phyloP scores from a whole-genome alignment of 1,140 invertebrate genomes.

The Scaptodrosophila lebanonensis region DNA sequence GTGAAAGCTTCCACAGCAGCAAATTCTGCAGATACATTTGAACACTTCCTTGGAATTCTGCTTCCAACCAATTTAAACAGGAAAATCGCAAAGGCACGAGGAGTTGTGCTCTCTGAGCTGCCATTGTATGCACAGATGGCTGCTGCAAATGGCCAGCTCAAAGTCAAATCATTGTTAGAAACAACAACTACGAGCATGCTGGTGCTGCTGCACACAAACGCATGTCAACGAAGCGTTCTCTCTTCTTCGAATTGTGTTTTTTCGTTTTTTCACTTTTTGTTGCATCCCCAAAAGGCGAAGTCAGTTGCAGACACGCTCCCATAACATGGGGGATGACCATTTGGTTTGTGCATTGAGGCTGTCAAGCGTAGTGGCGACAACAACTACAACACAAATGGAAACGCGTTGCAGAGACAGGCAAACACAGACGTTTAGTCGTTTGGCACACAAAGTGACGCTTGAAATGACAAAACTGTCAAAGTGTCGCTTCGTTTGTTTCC shows the following conservation, averaged over 20 bases:
- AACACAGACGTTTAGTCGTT: background rate
- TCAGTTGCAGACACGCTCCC: conserved; percentile 2
- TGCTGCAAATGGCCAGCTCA: conserved; percentile 45
- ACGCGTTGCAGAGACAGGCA: conserved; percentile 38
- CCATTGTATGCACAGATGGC: background rate
- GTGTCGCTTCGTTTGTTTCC: conserved; percentile 27
- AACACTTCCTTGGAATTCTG: no score
- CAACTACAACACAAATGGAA: conserved; percentile 60
- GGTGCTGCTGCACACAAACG: conserved; percentile 32
- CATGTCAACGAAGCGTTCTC: conserved; percentile 42
- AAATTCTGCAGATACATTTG: no score
- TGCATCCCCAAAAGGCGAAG: conserved; percentile 25
- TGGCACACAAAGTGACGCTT: conserved; percentile 36
- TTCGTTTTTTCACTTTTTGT: conserved; percentile 3
- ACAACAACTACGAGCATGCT: conserved; percentile 7
- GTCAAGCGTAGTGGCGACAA: conserved; percentile 1
- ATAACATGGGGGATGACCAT: conserved; percentile 3
- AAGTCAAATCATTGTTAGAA: conserved; percentile 64
- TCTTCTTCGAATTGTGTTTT: background rate
- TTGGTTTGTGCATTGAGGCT: background rate
- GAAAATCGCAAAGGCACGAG: no score
- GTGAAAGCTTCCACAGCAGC: no score
- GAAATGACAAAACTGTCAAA: conserved; percentile 65
- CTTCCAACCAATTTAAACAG: no score
- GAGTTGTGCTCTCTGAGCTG: no score